phyloP scores from a whole-genome alignment of 2,797 vertebrate genomes.

The Uromys caudimaculatus region DNA sequence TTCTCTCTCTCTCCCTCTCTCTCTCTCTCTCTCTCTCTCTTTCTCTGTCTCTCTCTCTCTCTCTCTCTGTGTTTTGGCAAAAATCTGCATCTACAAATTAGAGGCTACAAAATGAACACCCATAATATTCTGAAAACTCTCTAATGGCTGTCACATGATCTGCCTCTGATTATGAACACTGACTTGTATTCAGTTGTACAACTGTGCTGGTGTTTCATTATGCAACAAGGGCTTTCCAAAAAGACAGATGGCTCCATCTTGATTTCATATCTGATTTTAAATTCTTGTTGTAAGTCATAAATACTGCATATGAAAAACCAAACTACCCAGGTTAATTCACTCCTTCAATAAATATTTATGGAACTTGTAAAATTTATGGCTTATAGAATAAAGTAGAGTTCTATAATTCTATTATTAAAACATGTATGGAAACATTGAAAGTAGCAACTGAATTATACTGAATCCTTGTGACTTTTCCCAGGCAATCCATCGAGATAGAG shows the following conservation, averaged over 20 bases:
- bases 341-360: slow-evolving; percentile 45
- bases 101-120: not conserved
- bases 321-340: slow-evolving; percentile 20
- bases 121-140: not conserved
- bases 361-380: not conserved
- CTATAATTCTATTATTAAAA: not conserved
- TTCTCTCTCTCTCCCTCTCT: too few relatives aligned
- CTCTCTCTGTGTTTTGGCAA: not conserved
- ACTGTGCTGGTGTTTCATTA: not conserved
- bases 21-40: too few relatives aligned
- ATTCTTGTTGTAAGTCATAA: slow-evolving; percentile 4
- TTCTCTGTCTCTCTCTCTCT: too few relatives aligned
- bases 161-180: not conserved
- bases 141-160: not conserved
- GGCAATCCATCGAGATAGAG: not conserved
- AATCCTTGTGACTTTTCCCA: not conserved
- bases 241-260: not conserved
- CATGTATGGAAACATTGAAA: not conserved
- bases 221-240: rapidly evolving
- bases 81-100: not conserved
- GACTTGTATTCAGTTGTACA: not conserved
- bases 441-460: not conserved
- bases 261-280: slow-evolving; percentile 39
- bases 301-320: slow-evolving; percentile 45
- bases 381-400: not conserved